phyloP scores from a whole-genome alignment of 2,113 vertebrate genomes.

The Caracal caracal region DNA sequence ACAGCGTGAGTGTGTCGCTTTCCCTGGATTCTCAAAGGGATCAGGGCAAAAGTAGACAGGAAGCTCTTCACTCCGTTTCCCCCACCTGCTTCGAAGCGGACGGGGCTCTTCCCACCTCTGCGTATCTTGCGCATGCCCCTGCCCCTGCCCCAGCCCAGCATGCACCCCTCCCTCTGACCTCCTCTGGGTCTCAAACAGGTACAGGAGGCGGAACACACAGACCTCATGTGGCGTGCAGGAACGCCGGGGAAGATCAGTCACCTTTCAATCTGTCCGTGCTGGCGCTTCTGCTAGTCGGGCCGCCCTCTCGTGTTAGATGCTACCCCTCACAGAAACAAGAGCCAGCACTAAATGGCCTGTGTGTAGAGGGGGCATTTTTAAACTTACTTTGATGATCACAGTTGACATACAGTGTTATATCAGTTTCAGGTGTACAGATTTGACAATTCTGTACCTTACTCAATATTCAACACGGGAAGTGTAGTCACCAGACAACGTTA shows the following conservation, averaged over 20 bases:
- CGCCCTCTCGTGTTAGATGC: neutral
- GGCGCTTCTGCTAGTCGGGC: neutral
- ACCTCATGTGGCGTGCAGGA: neutral
- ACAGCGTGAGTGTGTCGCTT: fast-evolving
- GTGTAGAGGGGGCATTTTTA: neutral
- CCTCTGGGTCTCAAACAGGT: neutral
- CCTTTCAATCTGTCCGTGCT: neutral
- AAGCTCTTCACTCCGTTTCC: neutral
- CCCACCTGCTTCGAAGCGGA: neutral
- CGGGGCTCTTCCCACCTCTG: neutral
- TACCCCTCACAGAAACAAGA: neutral
- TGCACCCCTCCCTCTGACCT: fast-evolving
- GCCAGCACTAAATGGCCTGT: neutral
- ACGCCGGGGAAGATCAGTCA: neutral
- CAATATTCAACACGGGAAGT: neutral
- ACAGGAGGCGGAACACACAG: neutral
- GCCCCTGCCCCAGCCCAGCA: neutral
- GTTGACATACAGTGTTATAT: neutral
- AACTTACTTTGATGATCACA: neutral
- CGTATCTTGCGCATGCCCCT: fast-evolving
- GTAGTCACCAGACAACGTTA: neutral
- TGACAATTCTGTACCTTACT: neutral
- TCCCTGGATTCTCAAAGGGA: neutral
- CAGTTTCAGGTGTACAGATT: neutral
- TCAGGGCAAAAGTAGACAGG: neutral